Percentiles rank a stretch among this genome's conserved stretches.
Conservation (phyloP, 2,888 invertebrate species). For the Scaptomyza polygonia region DNA sequence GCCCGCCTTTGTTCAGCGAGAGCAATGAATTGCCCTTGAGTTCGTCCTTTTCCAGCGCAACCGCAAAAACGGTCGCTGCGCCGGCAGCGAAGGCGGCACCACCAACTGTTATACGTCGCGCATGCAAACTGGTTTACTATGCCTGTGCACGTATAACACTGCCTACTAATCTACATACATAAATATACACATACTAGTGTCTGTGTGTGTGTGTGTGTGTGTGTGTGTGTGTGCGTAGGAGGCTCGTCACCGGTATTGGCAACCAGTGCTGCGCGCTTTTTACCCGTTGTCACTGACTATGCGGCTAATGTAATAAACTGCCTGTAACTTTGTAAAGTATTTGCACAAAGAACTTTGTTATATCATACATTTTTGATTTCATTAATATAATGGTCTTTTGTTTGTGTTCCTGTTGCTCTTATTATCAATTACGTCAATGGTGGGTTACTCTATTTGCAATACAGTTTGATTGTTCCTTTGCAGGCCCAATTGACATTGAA, state of each 20-base stretch:
- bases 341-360: neutral
- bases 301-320: neutral
- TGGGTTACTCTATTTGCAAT: neutral
- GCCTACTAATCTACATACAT: constrained; percentile 11
- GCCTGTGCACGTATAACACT: constrained; percentile 57
- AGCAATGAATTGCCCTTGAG: constrained; percentile 69
- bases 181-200: neutral
- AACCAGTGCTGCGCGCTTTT: constrained; percentile 18
- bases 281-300: neutral
- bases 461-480: neutral
- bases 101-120: constrained; percentile 62
- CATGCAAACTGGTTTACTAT: constrained; percentile 59
- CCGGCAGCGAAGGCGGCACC: constrained; percentile 10
- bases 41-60: constrained; percentile 75
- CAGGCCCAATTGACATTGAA: no score
- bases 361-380: neutral
- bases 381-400: neutral
- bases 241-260: constrained; percentile 64
- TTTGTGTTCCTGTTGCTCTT: neutral
- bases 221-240: constrained; percentile 51
- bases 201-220: neutral
- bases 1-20: constrained; percentile 34
- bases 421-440: neutral
- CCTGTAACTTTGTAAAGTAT: neutral
- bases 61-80: constrained; percentile 36